Percentiles rank a stretch among this genome's conserved stretches.
Conservation (phyloP, 2,888 invertebrate genomes). For the Byasa hedistus region DNA sequence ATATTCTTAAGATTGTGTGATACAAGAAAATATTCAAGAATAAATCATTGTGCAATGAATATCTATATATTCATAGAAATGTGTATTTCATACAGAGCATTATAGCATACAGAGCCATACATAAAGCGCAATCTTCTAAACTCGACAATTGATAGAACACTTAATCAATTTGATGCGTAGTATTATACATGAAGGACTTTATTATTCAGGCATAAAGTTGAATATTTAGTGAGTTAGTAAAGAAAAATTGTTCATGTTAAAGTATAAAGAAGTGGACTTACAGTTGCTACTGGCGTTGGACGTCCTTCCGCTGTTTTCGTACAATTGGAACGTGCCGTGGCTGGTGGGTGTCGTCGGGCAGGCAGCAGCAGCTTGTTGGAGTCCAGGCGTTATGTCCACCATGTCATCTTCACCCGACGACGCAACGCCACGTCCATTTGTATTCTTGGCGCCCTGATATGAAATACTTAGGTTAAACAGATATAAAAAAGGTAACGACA, state of each 20-base stretch:
- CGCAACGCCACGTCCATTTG: conserved; percentile 52
- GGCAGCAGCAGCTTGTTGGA: conserved; percentile 51
- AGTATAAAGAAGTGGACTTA: conserved; percentile 42
- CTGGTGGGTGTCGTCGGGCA: conserved; percentile 56
- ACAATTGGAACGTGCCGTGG: conserved; percentile 72
- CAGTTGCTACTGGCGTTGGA: conserved; percentile 59
- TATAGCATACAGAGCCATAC: no score
- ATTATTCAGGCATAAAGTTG: no score
- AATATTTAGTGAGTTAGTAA: background rate
- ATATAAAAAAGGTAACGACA: no score
- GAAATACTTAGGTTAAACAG: background rate
- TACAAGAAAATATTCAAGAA: no score
- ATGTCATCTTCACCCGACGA: conserved; percentile 59
- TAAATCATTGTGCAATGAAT: no score
- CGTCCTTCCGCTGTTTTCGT: conserved; percentile 59
- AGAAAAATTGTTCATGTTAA: background rate
- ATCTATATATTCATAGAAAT: no score
- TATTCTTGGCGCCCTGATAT: conserved; percentile 46
- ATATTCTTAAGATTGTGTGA: no score
- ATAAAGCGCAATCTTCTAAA: no score
- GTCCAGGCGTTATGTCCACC: conserved; percentile 64
- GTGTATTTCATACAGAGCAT: no score
- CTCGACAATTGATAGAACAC: no score
- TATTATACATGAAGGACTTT: no score
- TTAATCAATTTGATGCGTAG: no score